These are phyloP conservation scores for Drosophila bocqueti DNA, from an alignment of 1,140 invertebrate genomes.

Conservation along the genomic window DNA sequence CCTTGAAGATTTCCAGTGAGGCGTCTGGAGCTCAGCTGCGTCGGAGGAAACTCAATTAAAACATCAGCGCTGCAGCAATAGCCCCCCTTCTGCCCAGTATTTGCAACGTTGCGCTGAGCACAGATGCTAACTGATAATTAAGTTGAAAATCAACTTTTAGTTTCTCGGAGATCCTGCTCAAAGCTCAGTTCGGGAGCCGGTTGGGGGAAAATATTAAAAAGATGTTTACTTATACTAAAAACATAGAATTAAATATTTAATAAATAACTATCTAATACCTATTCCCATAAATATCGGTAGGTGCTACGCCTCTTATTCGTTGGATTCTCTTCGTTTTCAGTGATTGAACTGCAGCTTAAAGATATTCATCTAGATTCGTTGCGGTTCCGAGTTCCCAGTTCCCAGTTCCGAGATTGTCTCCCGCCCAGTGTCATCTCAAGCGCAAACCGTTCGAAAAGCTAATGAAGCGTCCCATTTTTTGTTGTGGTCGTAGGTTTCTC, in stretches of 20 bases:
- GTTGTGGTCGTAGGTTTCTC: slow-evolving; percentile 37
- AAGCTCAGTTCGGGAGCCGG: slow-evolving; percentile 39
- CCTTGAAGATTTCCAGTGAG: slow-evolving; percentile 31
- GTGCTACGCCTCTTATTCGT: not conserved
- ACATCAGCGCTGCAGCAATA: slow-evolving; percentile 62
- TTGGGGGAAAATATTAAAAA: not conserved
- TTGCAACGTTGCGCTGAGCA: slow-evolving; percentile 41
- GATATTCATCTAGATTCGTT: slow-evolving; percentile 15
- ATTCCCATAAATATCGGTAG: not conserved
- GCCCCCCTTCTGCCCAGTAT: slow-evolving; percentile 19
- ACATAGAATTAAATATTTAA: too few species aligned
- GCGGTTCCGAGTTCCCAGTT: slow-evolving; percentile 2
- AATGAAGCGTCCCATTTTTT: slow-evolving; percentile 69
- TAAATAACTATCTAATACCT: too few species aligned
- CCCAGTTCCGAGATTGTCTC: slow-evolving; percentile 4
- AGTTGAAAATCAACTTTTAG: slow-evolving; percentile 77
- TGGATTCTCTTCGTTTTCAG: not conserved
- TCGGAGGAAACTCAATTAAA: slow-evolving; percentile 79
- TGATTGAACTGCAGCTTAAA: slow-evolving; percentile 27
- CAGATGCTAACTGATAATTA: slow-evolving; percentile 82
- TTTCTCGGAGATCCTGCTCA: slow-evolving; percentile 30
- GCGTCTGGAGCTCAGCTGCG: slow-evolving; percentile 61
- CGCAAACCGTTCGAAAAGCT: slow-evolving; percentile 64
- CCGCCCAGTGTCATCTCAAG: slow-evolving; percentile 35
- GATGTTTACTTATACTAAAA: not conserved